phyloP scores from a whole-genome alignment of 2,888 invertebrate species.

The Luperina testacea region DNA sequence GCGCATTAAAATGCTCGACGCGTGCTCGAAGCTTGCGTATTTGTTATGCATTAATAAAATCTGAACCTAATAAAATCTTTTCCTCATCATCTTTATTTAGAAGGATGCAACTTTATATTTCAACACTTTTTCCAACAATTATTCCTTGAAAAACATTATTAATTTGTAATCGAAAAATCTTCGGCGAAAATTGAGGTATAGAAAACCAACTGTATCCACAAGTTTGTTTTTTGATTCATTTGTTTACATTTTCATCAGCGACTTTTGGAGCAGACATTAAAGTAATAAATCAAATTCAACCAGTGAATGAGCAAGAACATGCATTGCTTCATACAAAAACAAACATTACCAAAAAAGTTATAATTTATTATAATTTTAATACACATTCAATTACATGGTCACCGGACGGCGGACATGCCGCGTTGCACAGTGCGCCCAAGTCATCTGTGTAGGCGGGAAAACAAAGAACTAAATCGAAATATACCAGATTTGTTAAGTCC shows the following conservation, averaged over 20 bases:
- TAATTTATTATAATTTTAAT: constrained; percentile 42
- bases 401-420: constrained; percentile 34
- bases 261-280: background rate
- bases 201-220: background rate
- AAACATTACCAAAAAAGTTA: constrained; percentile 25
- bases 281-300: constrained; percentile 35
- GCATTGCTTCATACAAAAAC: constrained; percentile 31
- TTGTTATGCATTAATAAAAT: constrained; percentile 16
- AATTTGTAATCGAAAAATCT: background rate
- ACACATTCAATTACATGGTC: constrained; percentile 56
- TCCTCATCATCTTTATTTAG: background rate
- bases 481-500: background rate
- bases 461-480: constrained; percentile 7
- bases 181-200: background rate
- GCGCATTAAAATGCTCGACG: constrained; percentile 40
- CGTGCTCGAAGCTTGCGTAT: constrained; percentile 28
- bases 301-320: constrained; percentile 20
- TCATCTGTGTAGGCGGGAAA: background rate
- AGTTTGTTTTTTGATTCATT: background rate
- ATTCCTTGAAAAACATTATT: background rate
- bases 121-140: background rate
- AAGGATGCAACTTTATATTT: background rate
- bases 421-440: constrained; percentile 25
- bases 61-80: background rate
- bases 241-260: background rate